Base-by-base conservation (phyloP, 1,140 invertebrate genomes). In the Apis dorsata region DNA sequence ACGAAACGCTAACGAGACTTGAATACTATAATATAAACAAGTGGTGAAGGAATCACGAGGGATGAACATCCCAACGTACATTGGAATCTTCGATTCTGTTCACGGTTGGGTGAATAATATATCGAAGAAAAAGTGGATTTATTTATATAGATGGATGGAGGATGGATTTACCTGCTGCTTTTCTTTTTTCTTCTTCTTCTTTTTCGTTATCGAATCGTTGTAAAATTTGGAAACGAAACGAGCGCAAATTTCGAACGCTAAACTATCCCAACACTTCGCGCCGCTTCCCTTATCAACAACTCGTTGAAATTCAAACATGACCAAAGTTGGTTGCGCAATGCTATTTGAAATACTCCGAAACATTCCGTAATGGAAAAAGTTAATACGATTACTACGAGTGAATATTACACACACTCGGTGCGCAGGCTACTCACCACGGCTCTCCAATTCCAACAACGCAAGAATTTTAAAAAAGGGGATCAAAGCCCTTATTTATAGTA, bases 1-100 rank as follows among this genome's bases (percentile, higher is more conserved):
- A 12, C 2, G 55, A 71, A 34, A 71, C 66, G 66, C 77, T 79
- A 79, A 79, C 51, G 66, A 60, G 55, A 15, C 13, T 17, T 12
- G 66, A 79, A 71, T 71, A 28, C 19, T n/a, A n/a, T 21, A 19
- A 15, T 17, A 55, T 13, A 28, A 60, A 71, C 44, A n/a, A 15
- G 17, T 68, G 17, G 2, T 4, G 12, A 66, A 66, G 62, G 44
- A 51, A n/a, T 19, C 11, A n/a, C 62, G 11, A 10, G 12, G 15
- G 24, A 11, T 9, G 24, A 11, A 44, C 34, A 4, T 34, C 34
- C 34, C 55, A 66, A n/a, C 9, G 9, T 13, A 55, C 17, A 21
- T 1, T 15, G 49, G 15, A 24, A 55, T 55, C 51, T 44, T 44
- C 34, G 34, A 44, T 44, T 44, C 34, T 34, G 4, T 34, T 34